Percentiles rank a stretch among this genome's conserved stretches.
Conservation (phyloP, 2,888 invertebrate species). For the Ethmia dodecea region DNA sequence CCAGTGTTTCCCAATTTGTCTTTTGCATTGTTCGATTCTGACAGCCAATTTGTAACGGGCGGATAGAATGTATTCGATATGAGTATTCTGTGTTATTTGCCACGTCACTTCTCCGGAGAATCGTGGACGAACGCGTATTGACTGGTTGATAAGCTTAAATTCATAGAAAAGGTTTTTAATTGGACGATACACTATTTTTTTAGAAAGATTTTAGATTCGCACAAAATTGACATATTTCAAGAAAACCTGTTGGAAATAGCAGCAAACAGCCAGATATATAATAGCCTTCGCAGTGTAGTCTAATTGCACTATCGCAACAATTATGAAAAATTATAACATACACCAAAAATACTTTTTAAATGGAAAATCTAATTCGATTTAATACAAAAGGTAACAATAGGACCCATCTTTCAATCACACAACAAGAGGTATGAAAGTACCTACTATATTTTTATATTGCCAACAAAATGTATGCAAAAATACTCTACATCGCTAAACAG, state of each 20-base stretch:
- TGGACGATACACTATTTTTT: neutral
- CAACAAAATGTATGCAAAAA: neutral
- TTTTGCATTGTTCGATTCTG: constrained; percentile 43
- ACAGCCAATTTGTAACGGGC: constrained; percentile 39
- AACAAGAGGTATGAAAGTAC: too few relatives aligned
- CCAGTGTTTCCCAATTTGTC: constrained; percentile 54
- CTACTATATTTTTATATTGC: neutral
- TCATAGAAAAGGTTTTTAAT: neutral
- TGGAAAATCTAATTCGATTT: too few relatives aligned
- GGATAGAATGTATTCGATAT: constrained; percentile 28
- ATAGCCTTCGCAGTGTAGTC: too few relatives aligned
- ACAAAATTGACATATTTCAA: neutral
- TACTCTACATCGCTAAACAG: too few relatives aligned
- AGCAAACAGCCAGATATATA: too few relatives aligned
- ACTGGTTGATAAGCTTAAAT: neutral
- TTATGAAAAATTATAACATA: too few relatives aligned
- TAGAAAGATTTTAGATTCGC: neutral
- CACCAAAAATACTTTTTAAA: too few relatives aligned
- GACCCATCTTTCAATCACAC: too few relatives aligned
- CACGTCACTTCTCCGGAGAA: constrained; percentile 5
- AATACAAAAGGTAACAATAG: too few relatives aligned
- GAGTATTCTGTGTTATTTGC: constrained; percentile 6
- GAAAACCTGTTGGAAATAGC: neutral
- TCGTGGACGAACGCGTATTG: too few relatives aligned
- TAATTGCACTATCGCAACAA: too few relatives aligned